Evolutionary conservation across 2,888 invertebrate genomes (phyloP), one percentile per base, ranked within the genome.

Genomic region (Nowickia ferox): DNA sequence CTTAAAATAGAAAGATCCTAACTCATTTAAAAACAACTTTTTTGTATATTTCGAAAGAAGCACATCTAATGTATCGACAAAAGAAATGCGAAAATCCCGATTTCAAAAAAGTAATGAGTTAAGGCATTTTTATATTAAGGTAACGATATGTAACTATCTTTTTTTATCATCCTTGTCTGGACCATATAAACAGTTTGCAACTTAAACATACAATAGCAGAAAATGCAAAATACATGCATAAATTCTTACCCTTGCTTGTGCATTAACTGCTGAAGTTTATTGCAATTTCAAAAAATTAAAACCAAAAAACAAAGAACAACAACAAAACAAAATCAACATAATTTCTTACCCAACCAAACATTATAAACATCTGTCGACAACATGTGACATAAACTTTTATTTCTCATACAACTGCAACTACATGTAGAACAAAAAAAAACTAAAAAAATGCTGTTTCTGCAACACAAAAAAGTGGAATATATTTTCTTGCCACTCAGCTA

Each of bases 231-330:
- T 63, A 65, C 71, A 80, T 55, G 59, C 71, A 80, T 75, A 72
- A 77, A 82, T 81, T 75, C 68, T 63, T 42, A 55, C 53, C 68
- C 78, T 78, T 74, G 68, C 72, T 81, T 84, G 77, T 74, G 68
- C 72, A 84, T 84, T 81, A 84, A 81, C 84, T 81, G 46, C 68
- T 68, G 38, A 81, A 80, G 83, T 82, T 83, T 86, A 76, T 86
- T 86, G 71, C 76, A 86, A 78, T 78, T 82, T 63, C 61, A 82
- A 46, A 75, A 59, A n/a, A n/a, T n/a, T n/a, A n/a, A 53, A 75
- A 13, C 57, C 17, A 53, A 59, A n/a, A 48, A 61, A 51, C 17
- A 59, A 53, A 71, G 44, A 22, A 30, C 2, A 61, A 22, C 11
- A 38, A 55, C 53, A 53, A 51, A 2, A 4, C 22, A 22, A 9